A percentile compares a stretch with the other conserved stretches of the same genome.
Conservation (phyloP, 2,888 invertebrate genomes). For the Andrena chrysosceles region DNA sequence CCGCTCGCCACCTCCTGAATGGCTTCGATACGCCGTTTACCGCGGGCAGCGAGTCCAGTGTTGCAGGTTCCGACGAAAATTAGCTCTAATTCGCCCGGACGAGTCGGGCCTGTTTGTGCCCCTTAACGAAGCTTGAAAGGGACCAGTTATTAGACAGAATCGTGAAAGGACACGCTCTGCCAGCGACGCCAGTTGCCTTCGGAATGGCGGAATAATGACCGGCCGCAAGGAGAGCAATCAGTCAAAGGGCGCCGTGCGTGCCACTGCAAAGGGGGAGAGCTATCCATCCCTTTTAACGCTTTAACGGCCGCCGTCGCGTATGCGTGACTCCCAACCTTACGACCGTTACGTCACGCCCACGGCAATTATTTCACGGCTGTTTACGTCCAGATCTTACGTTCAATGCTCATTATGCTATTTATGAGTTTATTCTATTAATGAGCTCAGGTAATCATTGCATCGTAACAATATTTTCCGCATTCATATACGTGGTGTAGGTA, state of each 20-base stretch:
- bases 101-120: slow-evolving; percentile 43
- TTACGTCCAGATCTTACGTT: too few relatives aligned
- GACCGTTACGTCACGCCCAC: too few relatives aligned
- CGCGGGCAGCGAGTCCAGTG: slow-evolving; percentile 9
- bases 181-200: slow-evolving; percentile 28
- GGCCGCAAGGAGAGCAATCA: slow-evolving; percentile 1
- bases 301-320: too few relatives aligned
- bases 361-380: too few relatives aligned
- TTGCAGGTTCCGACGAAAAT: slow-evolving; percentile 50
- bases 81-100: slow-evolving; percentile 37
- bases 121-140: slow-evolving; percentile 78
- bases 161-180: slow-evolving; percentile 47
- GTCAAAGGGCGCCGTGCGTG: slow-evolving; percentile 6
- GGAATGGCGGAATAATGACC: slow-evolving; percentile 25
- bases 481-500: too few relatives aligned
- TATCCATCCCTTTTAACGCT: slow-evolving; percentile 3
- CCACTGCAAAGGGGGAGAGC: too few relatives aligned
- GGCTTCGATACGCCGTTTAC: slow-evolving; percentile 21
- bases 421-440: too few relatives aligned
- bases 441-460: too few relatives aligned
- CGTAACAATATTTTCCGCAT: too few relatives aligned
- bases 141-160: slow-evolving; percentile 68
- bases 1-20: slow-evolving; percentile 22
- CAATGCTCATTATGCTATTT: too few relatives aligned
- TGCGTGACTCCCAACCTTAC: too few relatives aligned